Evolutionary conservation across 2,113 vertebrate genomes (phyloP).

Genomic region (Archilochus colubris): DNA sequence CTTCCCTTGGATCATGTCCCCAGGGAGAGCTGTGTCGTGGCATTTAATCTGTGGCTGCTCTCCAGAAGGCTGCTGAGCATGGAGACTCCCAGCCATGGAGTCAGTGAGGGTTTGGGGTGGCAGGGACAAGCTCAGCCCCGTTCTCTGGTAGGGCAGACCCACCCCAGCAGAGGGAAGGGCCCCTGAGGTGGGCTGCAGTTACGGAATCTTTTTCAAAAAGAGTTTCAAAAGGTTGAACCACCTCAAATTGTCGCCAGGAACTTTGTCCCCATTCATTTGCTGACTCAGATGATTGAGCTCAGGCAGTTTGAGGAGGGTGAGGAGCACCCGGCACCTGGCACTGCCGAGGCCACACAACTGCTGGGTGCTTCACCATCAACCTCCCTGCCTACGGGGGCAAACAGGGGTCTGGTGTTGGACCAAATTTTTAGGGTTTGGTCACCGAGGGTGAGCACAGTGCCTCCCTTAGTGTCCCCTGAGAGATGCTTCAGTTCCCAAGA

Average conservation of each 20-base stretch:
- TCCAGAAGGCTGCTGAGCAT: background rate
- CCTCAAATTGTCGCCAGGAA: background rate
- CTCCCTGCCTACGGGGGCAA: background rate
- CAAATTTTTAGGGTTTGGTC: background rate
- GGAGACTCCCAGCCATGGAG: fast-evolving
- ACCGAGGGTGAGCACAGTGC: background rate
- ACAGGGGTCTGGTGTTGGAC: background rate
- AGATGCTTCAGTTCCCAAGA: background rate
- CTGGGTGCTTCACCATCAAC: background rate
- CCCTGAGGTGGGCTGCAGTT: background rate
- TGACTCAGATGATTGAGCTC: slow-evolving; percentile 11
- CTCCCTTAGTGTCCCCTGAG: background rate
- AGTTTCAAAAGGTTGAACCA: background rate
- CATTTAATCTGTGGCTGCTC: background rate
- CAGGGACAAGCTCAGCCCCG: background rate
- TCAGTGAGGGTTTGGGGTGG: background rate
- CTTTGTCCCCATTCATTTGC: slow-evolving; percentile 1
- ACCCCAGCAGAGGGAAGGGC: background rate
- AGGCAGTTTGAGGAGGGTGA: background rate
- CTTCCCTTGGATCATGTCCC: background rate
- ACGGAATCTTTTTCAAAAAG: background rate
- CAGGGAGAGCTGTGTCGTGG: background rate
- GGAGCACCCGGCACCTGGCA: background rate
- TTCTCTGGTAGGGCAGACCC: background rate
- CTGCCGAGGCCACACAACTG: background rate